Base-by-base conservation (phyloP, 2,888 invertebrate genomes). In the Meteorus cinctellus region DNA sequence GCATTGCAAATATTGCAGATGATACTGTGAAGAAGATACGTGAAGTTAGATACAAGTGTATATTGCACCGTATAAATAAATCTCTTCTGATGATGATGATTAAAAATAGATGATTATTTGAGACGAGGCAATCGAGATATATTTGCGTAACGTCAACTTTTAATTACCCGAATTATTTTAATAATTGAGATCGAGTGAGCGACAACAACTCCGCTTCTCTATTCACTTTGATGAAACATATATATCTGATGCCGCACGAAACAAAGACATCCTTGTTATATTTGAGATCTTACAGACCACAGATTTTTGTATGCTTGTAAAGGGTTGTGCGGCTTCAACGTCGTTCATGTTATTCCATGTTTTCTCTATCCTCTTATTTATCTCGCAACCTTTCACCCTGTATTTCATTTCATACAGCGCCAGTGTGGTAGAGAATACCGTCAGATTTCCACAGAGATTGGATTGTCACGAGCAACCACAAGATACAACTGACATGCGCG, bases 371-470 rank as follows among this genome's bases (percentile, higher is more conserved):
- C 2, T n/a, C 5, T 19, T 48, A 48, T 48, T 48, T n/a, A 48
- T 48, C n/a, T 48, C 48, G 4, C 48, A n/a, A 8, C 8, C 41
- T 12, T 41, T 41, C 48, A 48, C 14, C n/a, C 6, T n/a, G 16
- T 48, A 24, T 55, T 55, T 55, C 19, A 55, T 55, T 55, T 19
- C 19, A 55, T 55, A 31, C 31, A 63, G 31, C 6, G n/a, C 29
- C n/a, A 31, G 4, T 27, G 63, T 34, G 41, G 72, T 55, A 68
- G 29, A 72, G 67, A 76, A 72, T 79, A 75, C 74, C 69, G 74
- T 71, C 79, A 82, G 81, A 82, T 83, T 82, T 83, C 79, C 72
- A 77, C 76, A 74, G 79, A 82, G 81, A 83, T 84, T 83, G 82
- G 82, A 82, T 82, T 81, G 82, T 81, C 80, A 76, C 79, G 71